Evolutionary conservation across 2,888 invertebrate genomes (phyloP), one percentile per base, ranked within the genome.

Genomic region (Lepidonotus clava): DNA sequence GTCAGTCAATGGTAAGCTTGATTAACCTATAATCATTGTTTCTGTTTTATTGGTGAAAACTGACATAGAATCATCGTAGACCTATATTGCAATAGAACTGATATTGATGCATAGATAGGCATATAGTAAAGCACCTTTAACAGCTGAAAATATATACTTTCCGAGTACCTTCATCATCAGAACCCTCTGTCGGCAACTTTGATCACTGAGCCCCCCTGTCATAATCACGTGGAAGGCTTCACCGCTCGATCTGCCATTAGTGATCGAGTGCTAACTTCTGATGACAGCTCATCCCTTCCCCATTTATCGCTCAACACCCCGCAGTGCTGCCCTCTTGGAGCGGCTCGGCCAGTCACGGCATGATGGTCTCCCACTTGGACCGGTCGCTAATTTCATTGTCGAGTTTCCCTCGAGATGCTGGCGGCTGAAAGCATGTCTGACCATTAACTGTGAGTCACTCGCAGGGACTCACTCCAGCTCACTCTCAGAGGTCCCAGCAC

Each of bases 341-440:
- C 36, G 36, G 14, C 71, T 24, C 36, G 36, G 71, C 71, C 8
- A 71, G 71, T 71, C 71, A 38, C 71, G 38, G 71, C 36, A 71
- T 34, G 71, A 71, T 38, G 71, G 71, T 21, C 71, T 34, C 38
- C 71, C 38, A 71, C 36, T 71, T 34, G 36, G 8, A 38, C n/a
- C 34, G 36, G 71, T 71, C 71, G 71, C 71, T 71, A 71, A 71
- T 71, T 71, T 71, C 71, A 71, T 71, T 71, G 71, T 71, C n/a
- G 6, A 38, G 38, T 38, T 71, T 71, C 71, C 71, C 71, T 71
- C 21, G 38, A 71, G 71, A 21, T 71, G 71, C 71, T 71, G 36
- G 36, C 14, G 71, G 18, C 71, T 71, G 71, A 71, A 71, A 71
- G 71, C 71, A 38, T 71, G 71, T 71, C 71, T 71, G 71, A 38